phyloP scores from a whole-genome alignment of 2,113 vertebrate species.

The Brachyistius frenatus region DNA sequence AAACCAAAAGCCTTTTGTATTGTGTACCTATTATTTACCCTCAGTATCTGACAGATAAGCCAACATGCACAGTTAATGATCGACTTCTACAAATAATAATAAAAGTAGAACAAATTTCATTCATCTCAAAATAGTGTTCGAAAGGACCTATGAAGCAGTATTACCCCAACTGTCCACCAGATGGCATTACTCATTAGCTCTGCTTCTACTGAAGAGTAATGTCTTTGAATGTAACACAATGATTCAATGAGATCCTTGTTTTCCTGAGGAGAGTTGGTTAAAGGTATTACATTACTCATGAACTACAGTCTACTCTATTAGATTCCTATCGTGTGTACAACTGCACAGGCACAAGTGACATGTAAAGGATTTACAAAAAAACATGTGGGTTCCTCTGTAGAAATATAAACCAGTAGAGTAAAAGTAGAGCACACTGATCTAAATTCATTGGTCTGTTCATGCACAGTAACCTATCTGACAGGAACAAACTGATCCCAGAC shows the following conservation, averaged over 20 bases:
- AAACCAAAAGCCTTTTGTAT: background rate
- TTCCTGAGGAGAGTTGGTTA: background rate
- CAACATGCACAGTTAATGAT: background rate
- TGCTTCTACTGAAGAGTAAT: background rate
- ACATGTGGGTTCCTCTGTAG: no score
- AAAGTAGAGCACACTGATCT: no score
- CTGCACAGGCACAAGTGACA: background rate
- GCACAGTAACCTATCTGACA: no score
- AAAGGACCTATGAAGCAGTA: background rate
- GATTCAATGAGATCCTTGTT: background rate
- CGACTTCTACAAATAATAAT: background rate
- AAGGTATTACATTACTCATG: no score
- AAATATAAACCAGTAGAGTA: no score
- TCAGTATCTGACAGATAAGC: background rate
- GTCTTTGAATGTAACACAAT: background rate
- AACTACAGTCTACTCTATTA: no score
- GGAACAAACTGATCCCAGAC: no score
- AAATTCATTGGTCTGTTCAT: no score
- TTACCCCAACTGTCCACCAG: constrained; percentile 58
- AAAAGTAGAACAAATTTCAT: background rate
- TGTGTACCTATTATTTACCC: background rate
- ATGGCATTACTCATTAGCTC: constrained; percentile 41
- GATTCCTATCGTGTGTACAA: background rate
- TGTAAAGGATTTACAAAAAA: background rate
- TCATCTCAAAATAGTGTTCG: background rate